phyloP scores from a whole-genome alignment of 1,140 invertebrate genomes.

The Lepidurus arcticus region DNA sequence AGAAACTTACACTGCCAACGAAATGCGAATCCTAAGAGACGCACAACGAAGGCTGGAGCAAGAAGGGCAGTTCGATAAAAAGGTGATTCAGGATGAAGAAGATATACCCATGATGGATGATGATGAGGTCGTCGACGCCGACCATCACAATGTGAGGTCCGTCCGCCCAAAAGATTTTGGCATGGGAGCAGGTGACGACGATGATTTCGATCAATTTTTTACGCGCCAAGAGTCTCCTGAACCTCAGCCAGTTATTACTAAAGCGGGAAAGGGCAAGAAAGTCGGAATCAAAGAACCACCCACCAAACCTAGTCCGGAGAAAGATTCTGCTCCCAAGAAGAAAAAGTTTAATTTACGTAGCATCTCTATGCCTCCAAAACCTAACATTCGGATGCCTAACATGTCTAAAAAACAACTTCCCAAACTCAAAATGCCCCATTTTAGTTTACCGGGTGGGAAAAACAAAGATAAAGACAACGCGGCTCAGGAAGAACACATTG shows the following conservation, averaged over 20 bases:
- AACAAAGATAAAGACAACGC: conserved; percentile 16
- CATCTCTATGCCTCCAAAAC: conserved; percentile 30
- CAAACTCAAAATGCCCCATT: neutral
- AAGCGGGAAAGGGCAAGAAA: neutral
- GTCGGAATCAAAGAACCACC: neutral
- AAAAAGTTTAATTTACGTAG: conserved; percentile 29
- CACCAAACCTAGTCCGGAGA: too few relatives aligned
- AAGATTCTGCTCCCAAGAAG: conserved; percentile 23
- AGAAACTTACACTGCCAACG: conserved; percentile 6
- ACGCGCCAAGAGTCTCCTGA: neutral
- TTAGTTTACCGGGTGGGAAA: neutral
- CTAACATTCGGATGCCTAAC: conserved; percentile 28
- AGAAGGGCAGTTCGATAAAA: neutral
- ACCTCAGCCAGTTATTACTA: neutral
- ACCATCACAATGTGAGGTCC: neutral
- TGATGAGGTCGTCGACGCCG: neutral
- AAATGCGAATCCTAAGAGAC: neutral
- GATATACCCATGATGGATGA: neutral
- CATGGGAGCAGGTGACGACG: neutral
- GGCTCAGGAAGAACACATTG: neutral
- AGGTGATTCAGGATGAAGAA: neutral
- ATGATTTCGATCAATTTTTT: neutral
- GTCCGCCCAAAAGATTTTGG: neutral
- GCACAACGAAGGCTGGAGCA: neutral
- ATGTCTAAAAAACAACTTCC: neutral